Evolutionary conservation across 2,888 invertebrate species (phyloP).

Genomic region (Oxyteleia sp.): DNA sequence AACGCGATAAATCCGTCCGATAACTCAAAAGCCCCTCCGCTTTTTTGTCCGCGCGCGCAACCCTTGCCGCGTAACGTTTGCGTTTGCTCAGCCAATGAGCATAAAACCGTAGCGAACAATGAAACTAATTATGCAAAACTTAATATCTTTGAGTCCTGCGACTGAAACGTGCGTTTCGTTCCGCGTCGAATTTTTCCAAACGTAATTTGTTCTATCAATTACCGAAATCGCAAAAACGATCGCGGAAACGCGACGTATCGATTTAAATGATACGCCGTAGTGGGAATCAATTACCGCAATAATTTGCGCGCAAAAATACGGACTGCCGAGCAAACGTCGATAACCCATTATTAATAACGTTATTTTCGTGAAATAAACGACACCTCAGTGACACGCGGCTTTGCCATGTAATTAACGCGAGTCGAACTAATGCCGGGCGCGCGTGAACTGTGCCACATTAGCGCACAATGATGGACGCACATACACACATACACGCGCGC

Average conservation of each 20-base stretch:
- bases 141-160: constrained; percentile 17
- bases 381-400: constrained; percentile 38
- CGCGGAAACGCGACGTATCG: constrained; percentile 15
- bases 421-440: constrained; percentile 18
- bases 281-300: constrained; percentile 39
- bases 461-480: constrained; percentile 20
- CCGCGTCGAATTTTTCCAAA: constrained; percentile 3
- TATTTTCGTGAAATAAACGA: constrained; percentile 50
- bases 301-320: constrained; percentile 29
- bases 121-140: constrained; percentile 22
- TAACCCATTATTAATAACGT: constrained; percentile 59
- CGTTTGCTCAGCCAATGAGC: too few species aligned
- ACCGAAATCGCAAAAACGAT: constrained; percentile 20
- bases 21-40: too few species aligned
- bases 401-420: constrained; percentile 55
- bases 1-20: too few species aligned
- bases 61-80: too few species aligned
- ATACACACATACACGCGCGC: not conserved
- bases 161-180: constrained; percentile 12
- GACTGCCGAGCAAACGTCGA: constrained; percentile 43
- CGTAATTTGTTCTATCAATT: constrained; percentile 34
- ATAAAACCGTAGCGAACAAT: constrained; percentile 1
- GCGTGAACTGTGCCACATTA: constrained; percentile 17
- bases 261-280: constrained; percentile 28
- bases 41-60: too few species aligned